Evolutionary conservation across 2,888 invertebrate species (phyloP), one percentile per base, ranked within the genome.

Genomic region (Ceraclea dissimilis): DNA sequence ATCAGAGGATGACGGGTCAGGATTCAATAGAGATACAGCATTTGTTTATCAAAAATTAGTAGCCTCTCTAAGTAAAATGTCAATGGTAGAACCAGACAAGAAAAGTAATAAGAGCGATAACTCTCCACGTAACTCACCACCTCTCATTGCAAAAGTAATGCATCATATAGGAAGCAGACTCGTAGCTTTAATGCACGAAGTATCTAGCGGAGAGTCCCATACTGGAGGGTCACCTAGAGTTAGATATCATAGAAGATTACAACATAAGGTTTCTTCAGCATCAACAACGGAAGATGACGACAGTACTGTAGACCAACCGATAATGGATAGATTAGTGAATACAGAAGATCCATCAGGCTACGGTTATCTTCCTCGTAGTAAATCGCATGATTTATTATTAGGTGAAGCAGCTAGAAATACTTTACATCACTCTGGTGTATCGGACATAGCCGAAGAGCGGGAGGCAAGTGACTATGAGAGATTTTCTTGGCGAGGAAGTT

Each of bases 401-500:
- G 84, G 85, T 63, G 81, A 82, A 66, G 75, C 79, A 13, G 70
- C 71, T 48, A 70, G 68, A 49, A 69, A 69, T 54, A 67, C 64
- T 50, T 69, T 70, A 48, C 73, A 73, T 62, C 76, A 74, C 62
- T 77, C 78, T 17, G 74, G 78, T 43, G 76, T 75, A 10, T 76
- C 78, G 34, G 81, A 81, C 61, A 76, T 75, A 39, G 74, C 74
- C 18, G 81, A 82, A 67, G 81, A 81, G 65, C 83, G 85, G 66
- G 89, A 90, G 67, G 85, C 88, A 53, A 91, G 90, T 76, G 91
- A 91, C 68, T 86, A 90, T 76, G 93, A 93, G 70, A 78, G 92
- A 63, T 92, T 92, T 72, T 90, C 90, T 66, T 93, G 93, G 93
- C 82, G 92, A 60, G 93, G 93, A 63, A 92, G 92, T 73, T 93